These are phyloP conservation scores for Himalopsyche tibetana DNA, from an alignment of 2,888 invertebrate species.

Conservation along the genomic window DNA sequence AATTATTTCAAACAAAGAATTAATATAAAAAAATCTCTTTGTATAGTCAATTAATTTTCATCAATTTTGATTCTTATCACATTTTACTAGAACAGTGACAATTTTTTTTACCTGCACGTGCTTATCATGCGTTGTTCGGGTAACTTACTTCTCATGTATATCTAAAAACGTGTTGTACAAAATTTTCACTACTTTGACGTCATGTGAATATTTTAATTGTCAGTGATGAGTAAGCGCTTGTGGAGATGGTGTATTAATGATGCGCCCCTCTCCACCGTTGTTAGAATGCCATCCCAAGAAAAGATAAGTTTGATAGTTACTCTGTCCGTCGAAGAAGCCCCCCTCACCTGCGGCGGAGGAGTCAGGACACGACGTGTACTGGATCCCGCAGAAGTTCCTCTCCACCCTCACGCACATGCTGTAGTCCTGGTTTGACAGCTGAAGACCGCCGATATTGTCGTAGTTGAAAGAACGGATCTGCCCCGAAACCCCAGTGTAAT, in stretches of 20 bases:
- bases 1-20: too few relatives aligned
- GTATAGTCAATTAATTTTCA: too few relatives aligned
- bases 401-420: constrained; percentile 90
- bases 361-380: constrained; percentile 86
- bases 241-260: constrained; percentile 39
- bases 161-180: too few relatives aligned
- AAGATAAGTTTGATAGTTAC: constrained; percentile 54
- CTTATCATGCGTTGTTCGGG: too few relatives aligned
- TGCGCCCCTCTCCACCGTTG: constrained; percentile 49
- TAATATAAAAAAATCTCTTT: too few relatives aligned
- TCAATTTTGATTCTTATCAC: too few relatives aligned
- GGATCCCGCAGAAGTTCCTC: constrained; percentile 91
- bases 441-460: constrained; percentile 84
- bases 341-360: constrained; percentile 71
- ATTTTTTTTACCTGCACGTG: too few relatives aligned
- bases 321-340: constrained; percentile 59
- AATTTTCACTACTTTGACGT: too few relatives aligned
- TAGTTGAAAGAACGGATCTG: constrained; percentile 91
- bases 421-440: constrained; percentile 93
- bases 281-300: constrained; percentile 23
- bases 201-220: neutral
- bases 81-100: too few relatives aligned
- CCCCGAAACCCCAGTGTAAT: constrained; percentile 87
- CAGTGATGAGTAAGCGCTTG: neutral
- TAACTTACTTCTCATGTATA: too few relatives aligned